Conservation (phyloP, 2,888 invertebrate genomes). For the Eubasilissa splendida region DNA sequence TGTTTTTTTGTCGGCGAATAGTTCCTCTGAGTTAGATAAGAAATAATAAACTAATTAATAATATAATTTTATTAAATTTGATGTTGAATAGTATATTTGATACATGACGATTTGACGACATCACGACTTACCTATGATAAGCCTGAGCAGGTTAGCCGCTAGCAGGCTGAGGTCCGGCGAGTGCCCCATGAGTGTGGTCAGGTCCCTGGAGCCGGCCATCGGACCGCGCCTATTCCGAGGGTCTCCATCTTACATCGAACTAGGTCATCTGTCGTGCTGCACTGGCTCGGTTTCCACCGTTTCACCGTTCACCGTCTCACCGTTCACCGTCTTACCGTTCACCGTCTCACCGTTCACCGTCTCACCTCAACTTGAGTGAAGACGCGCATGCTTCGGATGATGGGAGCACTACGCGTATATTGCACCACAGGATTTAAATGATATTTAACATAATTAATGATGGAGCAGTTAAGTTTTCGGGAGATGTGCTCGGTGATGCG, state of each 20-base stretch:
- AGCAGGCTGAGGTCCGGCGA: conserved; percentile 75
- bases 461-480: conserved; percentile 10
- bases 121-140: conserved; percentile 74
- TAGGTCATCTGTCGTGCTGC: neutral
- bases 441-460: conserved; percentile 8
- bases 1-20: too few relatives aligned
- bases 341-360: neutral
- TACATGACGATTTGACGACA: neutral
- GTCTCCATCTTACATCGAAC: conserved; percentile 20
- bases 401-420: neutral
- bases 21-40: too few relatives aligned
- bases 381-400: neutral
- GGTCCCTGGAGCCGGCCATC: conserved; percentile 17
- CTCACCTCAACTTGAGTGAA: neutral
- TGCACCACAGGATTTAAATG: neutral
- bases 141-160: conserved; percentile 75
- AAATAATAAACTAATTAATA: too few relatives aligned
- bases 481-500: neutral
- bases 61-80: too few relatives aligned
- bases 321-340: neutral
- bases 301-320: neutral
- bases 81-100: too few relatives aligned
- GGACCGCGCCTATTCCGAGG: conserved; percentile 18
- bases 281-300: neutral
- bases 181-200: conserved; percentile 71